Percentiles rank a stretch among this genome's conserved stretches.
These are phyloP conservation scores for Antennarius maculatus DNA, from an alignment of 2,797 vertebrate species.

Conservation along the genomic window DNA sequence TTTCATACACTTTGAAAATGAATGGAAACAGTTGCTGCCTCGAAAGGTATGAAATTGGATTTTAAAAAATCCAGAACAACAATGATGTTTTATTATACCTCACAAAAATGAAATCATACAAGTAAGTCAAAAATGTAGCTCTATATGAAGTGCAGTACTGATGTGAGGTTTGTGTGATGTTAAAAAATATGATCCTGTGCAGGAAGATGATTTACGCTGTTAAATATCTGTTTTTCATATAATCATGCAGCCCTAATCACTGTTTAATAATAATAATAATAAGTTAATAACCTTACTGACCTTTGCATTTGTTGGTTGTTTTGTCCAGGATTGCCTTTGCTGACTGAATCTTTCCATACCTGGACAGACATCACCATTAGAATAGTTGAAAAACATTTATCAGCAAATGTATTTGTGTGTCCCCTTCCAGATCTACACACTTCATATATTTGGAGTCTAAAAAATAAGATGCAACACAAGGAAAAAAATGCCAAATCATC, in stretches of 20 bases:
- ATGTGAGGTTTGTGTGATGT: no score
- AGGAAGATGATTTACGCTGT: no score
- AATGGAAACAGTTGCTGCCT: background rate
- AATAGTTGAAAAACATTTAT: background rate
- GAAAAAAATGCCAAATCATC: background rate
- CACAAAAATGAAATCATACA: no score
- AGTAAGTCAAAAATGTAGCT: no score
- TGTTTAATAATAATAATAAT: background rate
- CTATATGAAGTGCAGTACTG: no score
- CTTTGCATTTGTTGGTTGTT: slow-evolving; percentile 99
- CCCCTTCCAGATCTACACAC: background rate
- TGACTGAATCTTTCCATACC: slow-evolving; percentile 99
- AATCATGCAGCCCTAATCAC: background rate
- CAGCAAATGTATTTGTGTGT: background rate
- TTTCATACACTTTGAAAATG: slow-evolving; percentile 29
- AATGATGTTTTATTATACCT: background rate
- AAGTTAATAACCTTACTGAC: slow-evolving; percentile 74
- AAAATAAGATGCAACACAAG: background rate
- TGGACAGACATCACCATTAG: slow-evolving; percentile 67
- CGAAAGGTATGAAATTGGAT: slow-evolving; percentile 13
- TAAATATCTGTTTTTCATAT: background rate
- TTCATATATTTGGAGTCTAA: background rate
- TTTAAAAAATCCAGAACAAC: slow-evolving; percentile 5
- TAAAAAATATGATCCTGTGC: no score
- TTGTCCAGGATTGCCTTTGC: slow-evolving; percentile 99